Evolutionary conservation across 2,797 vertebrate genomes (phyloP), one percentile per base, ranked within the genome.

Genomic region (Scarus forsteni): DNA sequence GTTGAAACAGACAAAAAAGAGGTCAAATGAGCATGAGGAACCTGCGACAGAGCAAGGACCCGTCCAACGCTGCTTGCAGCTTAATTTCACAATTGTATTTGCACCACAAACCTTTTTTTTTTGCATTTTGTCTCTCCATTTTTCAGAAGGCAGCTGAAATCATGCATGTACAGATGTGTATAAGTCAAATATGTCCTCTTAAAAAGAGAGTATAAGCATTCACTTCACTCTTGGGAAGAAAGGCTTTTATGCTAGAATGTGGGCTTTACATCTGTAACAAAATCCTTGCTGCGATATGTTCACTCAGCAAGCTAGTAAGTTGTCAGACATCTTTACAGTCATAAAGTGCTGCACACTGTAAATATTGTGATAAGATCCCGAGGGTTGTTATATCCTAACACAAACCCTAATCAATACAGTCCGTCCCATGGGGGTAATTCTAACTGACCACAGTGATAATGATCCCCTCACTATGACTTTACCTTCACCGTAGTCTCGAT

Each of bases 301-400:
- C 61, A 40, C 42, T 43, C 40, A 42, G n/a, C n/a, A n/a, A n/a
- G n/a, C n/a, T n/a, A n/a, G 1, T 10, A 36, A 60, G 19, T 14
- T 35, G 1, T 36, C 36, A 9, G 55, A 40, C 18, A 16, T 44
- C 3, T 8, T 59, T 27, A 61, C 45, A 34, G 8, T 42, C 35
- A 16, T 12, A 49, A 52, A 42, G 55, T 27, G 18, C 42, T 48
- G 27, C 27, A 36, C 18, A 5, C 36, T 70, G 50, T 60, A 50
- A 62, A 73, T 53, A 42, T 53, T 69, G 46, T 60, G 63, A 80
- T 34, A 0, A 8, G 39, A 46, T 11, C 13, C 35, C 16, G 44
- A 46, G 15, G 14, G 54, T n/a, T 55, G 57, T 6, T 27, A 16
- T 55, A 16, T 1, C 36, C 14, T 16, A 27, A 45, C 50, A 45